phyloP scores from a whole-genome alignment of 2,113 vertebrate species.

The Smithornis capensis region DNA sequence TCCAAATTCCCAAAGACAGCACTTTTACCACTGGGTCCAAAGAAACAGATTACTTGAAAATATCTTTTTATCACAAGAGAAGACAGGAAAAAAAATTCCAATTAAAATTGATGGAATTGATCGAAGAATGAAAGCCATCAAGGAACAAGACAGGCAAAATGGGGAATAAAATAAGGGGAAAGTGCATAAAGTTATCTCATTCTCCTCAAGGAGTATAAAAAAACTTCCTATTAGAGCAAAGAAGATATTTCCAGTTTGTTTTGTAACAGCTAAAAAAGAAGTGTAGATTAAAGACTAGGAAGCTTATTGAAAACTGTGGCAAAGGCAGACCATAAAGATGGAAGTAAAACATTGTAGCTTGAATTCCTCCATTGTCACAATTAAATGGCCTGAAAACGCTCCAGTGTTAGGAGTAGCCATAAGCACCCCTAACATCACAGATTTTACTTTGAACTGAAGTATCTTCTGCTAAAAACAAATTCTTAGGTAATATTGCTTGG shows the following conservation, averaged over 20 bases:
- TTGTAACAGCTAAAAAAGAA: conserved; percentile 2
- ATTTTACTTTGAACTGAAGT: neutral
- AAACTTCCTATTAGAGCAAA: neutral
- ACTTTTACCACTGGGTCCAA: conserved; percentile 51
- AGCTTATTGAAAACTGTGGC: neutral
- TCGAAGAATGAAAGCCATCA: conserved; percentile 55
- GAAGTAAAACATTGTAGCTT: neutral
- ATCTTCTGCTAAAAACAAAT: neutral
- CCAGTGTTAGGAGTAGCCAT: neutral
- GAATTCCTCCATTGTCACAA: neutral
- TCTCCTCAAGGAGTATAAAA: conserved; percentile 3
- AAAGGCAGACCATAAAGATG: neutral
- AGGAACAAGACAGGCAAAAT: conserved; percentile 43
- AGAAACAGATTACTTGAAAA: conserved; percentile 56
- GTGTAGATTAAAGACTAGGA: neutral
- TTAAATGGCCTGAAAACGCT: neutral
- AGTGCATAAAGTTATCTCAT: conserved; percentile 29
- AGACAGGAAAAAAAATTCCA: conserved; percentile 58
- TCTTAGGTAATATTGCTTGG: neutral
- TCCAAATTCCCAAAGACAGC: conserved; percentile 58
- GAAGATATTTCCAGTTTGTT: conserved; percentile 10
- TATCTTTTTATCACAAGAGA: conserved; percentile 64
- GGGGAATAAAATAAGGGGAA: conserved; percentile 49
- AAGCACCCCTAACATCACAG: neutral
- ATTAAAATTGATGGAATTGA: conserved; percentile 66